Conservation (phyloP, 2,888 invertebrate species). For the Embidobia sp. region DNA sequence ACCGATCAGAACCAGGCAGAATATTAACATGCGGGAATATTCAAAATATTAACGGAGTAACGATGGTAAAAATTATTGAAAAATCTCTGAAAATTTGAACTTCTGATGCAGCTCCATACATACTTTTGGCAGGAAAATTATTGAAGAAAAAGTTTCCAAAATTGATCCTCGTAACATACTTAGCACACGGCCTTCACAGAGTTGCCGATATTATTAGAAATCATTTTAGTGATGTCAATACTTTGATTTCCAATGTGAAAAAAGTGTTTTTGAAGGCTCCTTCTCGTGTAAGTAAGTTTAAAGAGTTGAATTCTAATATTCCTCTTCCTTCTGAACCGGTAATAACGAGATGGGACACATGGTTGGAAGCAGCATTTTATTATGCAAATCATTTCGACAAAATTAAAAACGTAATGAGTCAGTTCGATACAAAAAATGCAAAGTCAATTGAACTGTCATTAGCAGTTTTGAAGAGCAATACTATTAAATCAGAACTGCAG, state of each 20-base stretch:
- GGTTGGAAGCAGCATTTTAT: conserved; percentile 63
- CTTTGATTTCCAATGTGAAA: conserved; percentile 15
- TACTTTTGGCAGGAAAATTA: not conserved
- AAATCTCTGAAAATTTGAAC: conserved; percentile 1
- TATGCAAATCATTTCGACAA: conserved; percentile 25
- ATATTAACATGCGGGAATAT: conserved; percentile 17
- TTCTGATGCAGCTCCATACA: conserved; percentile 18
- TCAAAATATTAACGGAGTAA: not conserved
- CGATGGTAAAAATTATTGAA: conserved; percentile 15
- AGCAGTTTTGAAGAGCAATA: too few relatives aligned
- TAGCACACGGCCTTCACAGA: conserved; percentile 18
- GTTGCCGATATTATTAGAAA: conserved; percentile 17
- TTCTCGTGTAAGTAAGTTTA: conserved; percentile 2
- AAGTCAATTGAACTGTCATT: conserved; percentile 2
- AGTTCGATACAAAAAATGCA: conserved; percentile 3
- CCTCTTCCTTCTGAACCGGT: conserved; percentile 68
- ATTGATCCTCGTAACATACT: conserved; percentile 9
- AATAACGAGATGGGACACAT: conserved; percentile 70
- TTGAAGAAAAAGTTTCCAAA: conserved; percentile 17
- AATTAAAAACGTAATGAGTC: not conserved
- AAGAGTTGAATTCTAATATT: conserved; percentile 50
- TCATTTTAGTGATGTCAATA: conserved; percentile 3
- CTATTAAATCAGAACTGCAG: too few relatives aligned
- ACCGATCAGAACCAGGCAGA: not conserved
- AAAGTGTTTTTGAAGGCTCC: conserved; percentile 4